These are phyloP conservation scores for Desmophyllum pertusum DNA, from an alignment of 92 coral and sea anemone species.

Conservation along the genomic window DNA sequence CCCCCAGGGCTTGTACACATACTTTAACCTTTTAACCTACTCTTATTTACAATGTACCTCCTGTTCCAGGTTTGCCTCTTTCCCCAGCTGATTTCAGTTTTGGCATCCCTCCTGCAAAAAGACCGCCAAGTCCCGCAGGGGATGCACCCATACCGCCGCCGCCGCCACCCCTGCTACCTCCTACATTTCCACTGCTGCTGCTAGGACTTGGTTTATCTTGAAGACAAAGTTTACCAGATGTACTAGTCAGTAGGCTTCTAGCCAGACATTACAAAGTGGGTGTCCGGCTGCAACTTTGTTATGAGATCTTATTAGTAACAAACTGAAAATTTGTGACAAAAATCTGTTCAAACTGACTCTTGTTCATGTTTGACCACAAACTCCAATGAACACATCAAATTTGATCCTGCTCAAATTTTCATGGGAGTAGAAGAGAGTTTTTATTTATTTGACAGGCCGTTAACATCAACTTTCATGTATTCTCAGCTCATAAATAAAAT, in stretches of 20 bases:
- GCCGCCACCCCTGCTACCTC: slow-evolving; percentile 66
- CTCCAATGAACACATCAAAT: too few species aligned
- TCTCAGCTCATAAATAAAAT: too few species aligned
- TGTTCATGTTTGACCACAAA: too few species aligned
- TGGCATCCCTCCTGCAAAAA: slow-evolving; percentile 99
- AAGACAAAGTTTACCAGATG: slow-evolving; percentile 5
- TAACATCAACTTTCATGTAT: too few species aligned
- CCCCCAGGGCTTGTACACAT: background rate
- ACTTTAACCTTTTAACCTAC: background rate
- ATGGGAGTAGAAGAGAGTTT: too few species aligned
- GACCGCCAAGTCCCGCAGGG: slow-evolving; percentile 76
- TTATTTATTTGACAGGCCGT: too few species aligned
- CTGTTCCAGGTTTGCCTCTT: slow-evolving; percentile 77
- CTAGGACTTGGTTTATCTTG: slow-evolving; percentile 53
- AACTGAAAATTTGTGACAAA: too few species aligned
- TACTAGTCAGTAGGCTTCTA: background rate
- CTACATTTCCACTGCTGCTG: slow-evolving; percentile 48
- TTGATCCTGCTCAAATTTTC: too few species aligned
- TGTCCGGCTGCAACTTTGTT: too few species aligned
- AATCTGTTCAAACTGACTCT: too few species aligned
- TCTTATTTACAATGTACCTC: slow-evolving; percentile 36
- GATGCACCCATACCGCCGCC: slow-evolving; percentile 76
- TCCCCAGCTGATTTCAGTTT: slow-evolving; percentile 84
- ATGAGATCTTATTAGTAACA: too few species aligned
- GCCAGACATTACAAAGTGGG: too few species aligned